These are phyloP conservation scores for Malurus alboscapulatus DNA, from an alignment of 2,113 vertebrate species.

Conservation along the genomic window DNA sequence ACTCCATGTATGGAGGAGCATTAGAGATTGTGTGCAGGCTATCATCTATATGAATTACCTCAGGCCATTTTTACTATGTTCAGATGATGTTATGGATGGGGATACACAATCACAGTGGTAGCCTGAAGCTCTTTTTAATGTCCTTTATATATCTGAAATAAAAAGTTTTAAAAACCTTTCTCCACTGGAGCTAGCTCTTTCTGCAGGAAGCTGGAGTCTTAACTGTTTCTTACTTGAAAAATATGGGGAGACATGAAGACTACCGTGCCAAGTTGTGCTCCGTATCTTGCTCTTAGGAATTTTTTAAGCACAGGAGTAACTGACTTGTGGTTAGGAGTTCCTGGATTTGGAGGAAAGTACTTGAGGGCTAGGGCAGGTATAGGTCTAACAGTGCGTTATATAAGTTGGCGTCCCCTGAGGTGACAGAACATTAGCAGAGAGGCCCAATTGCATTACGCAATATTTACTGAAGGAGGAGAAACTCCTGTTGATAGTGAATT, in stretches of 20 bases:
- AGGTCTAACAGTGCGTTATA: background rate
- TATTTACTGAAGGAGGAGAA: slow-evolving; percentile 28
- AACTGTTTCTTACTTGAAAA: background rate
- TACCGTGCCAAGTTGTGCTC: background rate
- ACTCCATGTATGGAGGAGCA: background rate
- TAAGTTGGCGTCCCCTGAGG: background rate
- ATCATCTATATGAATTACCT: too few relatives aligned
- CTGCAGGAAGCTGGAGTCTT: background rate
- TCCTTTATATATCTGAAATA: background rate
- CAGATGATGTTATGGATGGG: background rate
- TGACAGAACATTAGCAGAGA: background rate
- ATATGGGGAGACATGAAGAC: background rate
- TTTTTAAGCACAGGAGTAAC: background rate
- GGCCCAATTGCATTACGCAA: background rate
- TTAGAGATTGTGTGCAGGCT: background rate
- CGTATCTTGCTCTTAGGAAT: background rate
- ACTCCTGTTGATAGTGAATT: background rate
- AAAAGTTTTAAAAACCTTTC: background rate
- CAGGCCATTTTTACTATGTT: background rate
- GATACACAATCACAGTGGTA: background rate
- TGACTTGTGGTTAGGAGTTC: background rate
- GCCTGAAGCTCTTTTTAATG: background rate
- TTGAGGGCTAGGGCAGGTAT: background rate
- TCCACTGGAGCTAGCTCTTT: background rate
- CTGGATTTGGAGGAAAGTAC: background rate